Evolutionary conservation across 1,140 invertebrate species (phyloP), one percentile per base, ranked within the genome.

Genomic region (Hypothenemus hampei): DNA sequence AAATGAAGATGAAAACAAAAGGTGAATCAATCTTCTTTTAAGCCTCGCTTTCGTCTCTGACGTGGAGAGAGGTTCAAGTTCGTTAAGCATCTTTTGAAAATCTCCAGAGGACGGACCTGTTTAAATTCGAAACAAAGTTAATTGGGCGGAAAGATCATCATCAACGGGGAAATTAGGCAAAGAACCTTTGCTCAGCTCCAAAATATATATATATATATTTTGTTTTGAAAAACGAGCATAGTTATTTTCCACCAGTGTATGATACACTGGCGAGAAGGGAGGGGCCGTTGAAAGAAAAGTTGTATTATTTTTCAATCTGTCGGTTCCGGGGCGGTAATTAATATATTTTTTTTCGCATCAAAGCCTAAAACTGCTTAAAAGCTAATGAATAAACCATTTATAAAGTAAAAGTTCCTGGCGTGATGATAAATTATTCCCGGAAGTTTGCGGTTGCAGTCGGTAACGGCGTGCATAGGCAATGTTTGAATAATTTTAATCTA

Each of bases 111-210:
- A 43, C 11, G 21, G 21, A 20, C 40, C 18, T 43, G 20, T 43
- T 43, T 18, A 22, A 20, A 22, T 43, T 43, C n/a, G 23, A 11
- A 22, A 22, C 21, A 23, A 43, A 43, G 40, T 43, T 43, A 43
- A 43, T 43, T 43, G 4, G 21, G 40, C 40, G 21, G 11, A 16
- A 43, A 11, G 4, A 39, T 39, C 36, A 43, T 43, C 40, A 23
- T 18, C 21, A 43, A n/a, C n/a, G n/a, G 23, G 40, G 20, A 43
- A 43, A 43, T 43, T 43, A 43, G 36, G 10, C n/a, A n/a, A n/a
- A n/a, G n/a, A n/a, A n/a, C n/a, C n/a, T n/a, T n/a, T n/a, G n/a
- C n/a, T n/a, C n/a, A n/a, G n/a, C n/a, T n/a, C n/a, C n/a, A n/a
- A n/a, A n/a, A n/a, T n/a, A n/a, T n/a, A n/a, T n/a, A n/a, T n/a